Conservation (phyloP, 2,113 vertebrate genomes). For the Lonchura striata region DNA sequence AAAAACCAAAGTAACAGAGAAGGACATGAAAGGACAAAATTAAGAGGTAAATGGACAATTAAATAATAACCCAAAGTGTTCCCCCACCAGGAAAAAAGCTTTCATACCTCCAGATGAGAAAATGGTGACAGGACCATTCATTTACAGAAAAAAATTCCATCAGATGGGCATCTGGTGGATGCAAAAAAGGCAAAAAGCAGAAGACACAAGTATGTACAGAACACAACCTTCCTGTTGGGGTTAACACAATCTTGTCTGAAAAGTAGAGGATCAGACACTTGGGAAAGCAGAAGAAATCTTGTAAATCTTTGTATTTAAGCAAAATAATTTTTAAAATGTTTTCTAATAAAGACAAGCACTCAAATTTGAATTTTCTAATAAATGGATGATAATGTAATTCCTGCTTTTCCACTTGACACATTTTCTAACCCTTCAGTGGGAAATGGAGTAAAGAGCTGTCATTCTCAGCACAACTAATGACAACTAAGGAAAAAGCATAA, state of each 20-base stretch:
- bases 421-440: neutral
- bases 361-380: neutral
- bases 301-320: neutral
- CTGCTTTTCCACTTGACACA: neutral
- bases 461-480: neutral
- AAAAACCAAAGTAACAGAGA: neutral
- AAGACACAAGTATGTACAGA: neutral
- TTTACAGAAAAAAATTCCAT: neutral
- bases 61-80: neutral
- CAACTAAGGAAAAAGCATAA: neutral
- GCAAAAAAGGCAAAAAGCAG: neutral
- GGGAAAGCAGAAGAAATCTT: neutral
- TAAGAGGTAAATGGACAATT: neutral
- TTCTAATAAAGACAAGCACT: neutral
- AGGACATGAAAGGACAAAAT: neutral
- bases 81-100: neutral
- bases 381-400: neutral
- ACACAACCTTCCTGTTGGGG: neutral
- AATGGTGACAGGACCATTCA: neutral
- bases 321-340: neutral
- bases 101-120: constrained; percentile 12
- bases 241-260: neutral
- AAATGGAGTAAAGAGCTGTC: neutral
- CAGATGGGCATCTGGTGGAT: neutral
- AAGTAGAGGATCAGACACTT: neutral